Conservation (phyloP, 1,140 invertebrate species). For the Drosophila littoralis region DNA sequence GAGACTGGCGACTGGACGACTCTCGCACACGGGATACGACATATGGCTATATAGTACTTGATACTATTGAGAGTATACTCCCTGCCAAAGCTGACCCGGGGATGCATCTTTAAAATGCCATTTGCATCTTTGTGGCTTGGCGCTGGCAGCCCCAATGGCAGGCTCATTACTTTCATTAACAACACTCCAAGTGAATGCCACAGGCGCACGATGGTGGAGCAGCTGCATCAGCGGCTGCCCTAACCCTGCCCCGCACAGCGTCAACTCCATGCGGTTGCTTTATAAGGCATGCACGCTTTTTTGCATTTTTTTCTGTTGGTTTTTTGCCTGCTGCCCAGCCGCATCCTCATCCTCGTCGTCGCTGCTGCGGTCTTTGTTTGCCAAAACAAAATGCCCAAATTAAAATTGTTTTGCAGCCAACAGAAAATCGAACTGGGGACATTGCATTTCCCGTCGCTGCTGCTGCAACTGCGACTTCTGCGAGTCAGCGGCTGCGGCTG, state of each 20-base stretch:
- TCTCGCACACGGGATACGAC: background rate
- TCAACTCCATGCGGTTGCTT: constrained; percentile 42
- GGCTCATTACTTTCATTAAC: constrained; percentile 83
- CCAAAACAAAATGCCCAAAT: constrained; percentile 83
- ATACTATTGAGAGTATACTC: background rate
- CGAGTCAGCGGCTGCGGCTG: constrained; percentile 23
- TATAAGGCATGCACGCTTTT: constrained; percentile 77
- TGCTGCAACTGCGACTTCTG: constrained; percentile 18
- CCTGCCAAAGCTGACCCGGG: constrained; percentile 59
- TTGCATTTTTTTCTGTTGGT: constrained; percentile 10
- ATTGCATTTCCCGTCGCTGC: constrained; percentile 71
- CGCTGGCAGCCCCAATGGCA: constrained; percentile 63
- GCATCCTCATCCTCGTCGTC: constrained; percentile 2
- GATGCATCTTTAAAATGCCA: constrained; percentile 82
- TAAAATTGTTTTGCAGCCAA: constrained; percentile 75
- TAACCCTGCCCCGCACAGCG: constrained; percentile 7
- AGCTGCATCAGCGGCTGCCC: constrained; percentile 48
- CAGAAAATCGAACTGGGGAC: constrained; percentile 34
- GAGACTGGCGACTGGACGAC: background rate
- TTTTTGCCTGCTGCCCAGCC: constrained; percentile 16
- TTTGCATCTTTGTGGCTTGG: constrained; percentile 80
- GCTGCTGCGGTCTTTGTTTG: constrained; percentile 66
- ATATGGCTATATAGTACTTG: constrained; percentile 6
- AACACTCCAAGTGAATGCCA: constrained; percentile 70
- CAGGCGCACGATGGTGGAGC: constrained; percentile 56